Conservation (phyloP, 2,797 vertebrate species). For the Premnoplex brunnescens region DNA sequence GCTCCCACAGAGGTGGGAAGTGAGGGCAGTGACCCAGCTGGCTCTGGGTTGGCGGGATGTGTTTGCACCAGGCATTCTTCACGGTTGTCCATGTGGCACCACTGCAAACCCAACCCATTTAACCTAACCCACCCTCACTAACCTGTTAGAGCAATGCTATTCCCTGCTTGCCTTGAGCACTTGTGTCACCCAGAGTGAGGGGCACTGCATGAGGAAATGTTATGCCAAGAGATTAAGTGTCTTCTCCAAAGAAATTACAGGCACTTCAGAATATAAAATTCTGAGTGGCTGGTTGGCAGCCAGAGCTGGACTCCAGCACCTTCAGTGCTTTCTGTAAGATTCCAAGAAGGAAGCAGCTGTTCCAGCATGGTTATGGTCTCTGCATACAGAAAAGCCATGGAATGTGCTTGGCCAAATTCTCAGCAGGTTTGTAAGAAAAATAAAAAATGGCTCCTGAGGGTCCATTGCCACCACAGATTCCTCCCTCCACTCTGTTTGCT, state of each 20-base stretch:
- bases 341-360: neutral
- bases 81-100: neutral
- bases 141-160: neutral
- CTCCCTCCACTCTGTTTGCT: neutral
- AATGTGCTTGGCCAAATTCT: neutral
- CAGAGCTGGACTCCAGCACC: neutral
- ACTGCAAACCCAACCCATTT: neutral
- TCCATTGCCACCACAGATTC: neutral
- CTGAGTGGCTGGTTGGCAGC: neutral
- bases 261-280: neutral
- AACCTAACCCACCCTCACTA: neutral
- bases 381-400: neutral
- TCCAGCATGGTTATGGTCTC: neutral
- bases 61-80: rapidly evolving
- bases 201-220: neutral
- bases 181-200: neutral
- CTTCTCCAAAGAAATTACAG: neutral
- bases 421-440: neutral
- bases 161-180: neutral
- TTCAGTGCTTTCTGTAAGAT: neutral
- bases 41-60: neutral
- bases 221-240: neutral
- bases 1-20: neutral
- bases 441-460: neutral
- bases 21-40: neutral